Conservation (phyloP, 1,140 invertebrate genomes). For the Pantala flavescens region DNA sequence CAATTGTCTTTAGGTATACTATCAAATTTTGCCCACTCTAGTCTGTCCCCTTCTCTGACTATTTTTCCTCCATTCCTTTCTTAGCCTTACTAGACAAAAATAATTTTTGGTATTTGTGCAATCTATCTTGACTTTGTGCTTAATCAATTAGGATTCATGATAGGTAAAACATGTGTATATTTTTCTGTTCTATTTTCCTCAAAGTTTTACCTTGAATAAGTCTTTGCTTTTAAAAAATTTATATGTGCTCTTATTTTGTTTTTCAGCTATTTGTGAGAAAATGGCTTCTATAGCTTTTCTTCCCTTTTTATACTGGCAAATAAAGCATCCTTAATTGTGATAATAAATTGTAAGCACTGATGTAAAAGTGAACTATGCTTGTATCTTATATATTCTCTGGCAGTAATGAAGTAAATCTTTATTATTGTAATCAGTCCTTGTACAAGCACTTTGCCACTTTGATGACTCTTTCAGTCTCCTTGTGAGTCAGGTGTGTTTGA, state of each 20-base stretch:
- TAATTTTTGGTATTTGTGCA: neutral
- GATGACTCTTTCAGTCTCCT: neutral
- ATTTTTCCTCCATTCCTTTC: neutral
- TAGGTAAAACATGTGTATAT: neutral
- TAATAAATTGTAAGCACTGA: conserved; percentile 1
- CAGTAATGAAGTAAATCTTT: neutral
- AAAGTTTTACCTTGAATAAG: neutral
- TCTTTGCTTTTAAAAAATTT: neutral
- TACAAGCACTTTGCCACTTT: neutral
- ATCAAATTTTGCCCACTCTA: neutral
- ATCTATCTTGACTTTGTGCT: neutral
- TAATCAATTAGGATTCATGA: neutral
- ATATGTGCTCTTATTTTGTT: neutral
- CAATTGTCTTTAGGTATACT: neutral
- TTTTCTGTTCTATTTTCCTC: neutral
- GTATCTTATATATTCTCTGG: neutral
- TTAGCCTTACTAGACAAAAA: neutral
- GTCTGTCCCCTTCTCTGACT: neutral
- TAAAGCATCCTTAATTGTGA: neutral
- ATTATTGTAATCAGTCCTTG: neutral
- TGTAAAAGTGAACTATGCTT: neutral
- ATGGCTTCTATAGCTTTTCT: neutral
- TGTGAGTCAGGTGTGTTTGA: neutral
- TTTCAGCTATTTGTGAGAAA: neutral
- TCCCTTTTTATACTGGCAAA: neutral